Conservation (phyloP, 2,888 invertebrate species). For the Philopedon plagiatum region DNA sequence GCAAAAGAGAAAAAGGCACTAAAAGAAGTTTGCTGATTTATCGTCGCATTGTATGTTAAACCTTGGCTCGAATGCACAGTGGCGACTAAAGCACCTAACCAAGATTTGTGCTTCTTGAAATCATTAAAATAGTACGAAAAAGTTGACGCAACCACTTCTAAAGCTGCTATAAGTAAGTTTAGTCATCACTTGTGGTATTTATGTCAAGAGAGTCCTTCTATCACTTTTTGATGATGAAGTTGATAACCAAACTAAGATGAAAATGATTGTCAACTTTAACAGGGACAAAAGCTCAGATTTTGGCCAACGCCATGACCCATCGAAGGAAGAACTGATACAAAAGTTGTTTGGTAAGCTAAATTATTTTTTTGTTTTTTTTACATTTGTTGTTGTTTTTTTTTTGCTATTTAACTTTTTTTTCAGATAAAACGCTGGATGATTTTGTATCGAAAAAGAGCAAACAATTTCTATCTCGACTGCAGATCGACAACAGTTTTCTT, state of each 20-base stretch:
- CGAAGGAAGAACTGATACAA: neutral
- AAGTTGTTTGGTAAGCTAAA: too few relatives aligned
- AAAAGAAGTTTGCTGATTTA: neutral
- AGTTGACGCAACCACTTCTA: conserved; percentile 1
- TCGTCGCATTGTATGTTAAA: neutral
- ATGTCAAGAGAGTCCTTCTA: neutral
- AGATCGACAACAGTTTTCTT: conserved; percentile 39
- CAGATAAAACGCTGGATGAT: conserved; percentile 12
- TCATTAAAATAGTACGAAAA: neutral
- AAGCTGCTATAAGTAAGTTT: neutral
- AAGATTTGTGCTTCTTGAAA: conserved; percentile 45
- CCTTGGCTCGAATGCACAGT: neutral
- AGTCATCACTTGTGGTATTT: neutral
- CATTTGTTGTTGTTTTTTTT: neutral
- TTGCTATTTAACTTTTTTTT: neutral
- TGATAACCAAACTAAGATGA: neutral
- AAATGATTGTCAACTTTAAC: neutral
- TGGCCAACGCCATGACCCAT: neutral
- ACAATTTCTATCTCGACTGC: conserved; percentile 4
- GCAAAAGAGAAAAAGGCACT: neutral
- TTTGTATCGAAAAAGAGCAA: conserved; percentile 26
- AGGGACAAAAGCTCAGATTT: neutral
- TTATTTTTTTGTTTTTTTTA: neutral
- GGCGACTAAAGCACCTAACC: conserved; percentile 39
- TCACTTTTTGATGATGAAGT: neutral